These are phyloP conservation scores for Enteromius argenteus DNA, from an alignment of 2,797 vertebrate genomes.

Conservation along the genomic window DNA sequence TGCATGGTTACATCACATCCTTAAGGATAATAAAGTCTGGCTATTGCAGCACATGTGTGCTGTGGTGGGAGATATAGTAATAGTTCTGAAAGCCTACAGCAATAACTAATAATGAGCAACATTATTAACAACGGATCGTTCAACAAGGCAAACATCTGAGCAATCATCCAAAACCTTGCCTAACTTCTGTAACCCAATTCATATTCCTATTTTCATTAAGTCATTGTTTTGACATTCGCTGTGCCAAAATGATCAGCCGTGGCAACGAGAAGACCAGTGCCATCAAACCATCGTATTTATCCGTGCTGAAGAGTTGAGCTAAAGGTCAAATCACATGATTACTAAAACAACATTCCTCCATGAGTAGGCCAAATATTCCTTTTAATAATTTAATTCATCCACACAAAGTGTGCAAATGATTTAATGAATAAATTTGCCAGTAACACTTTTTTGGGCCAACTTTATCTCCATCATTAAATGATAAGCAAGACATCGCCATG, in stretches of 20 bases:
- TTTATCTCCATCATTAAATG: conserved; percentile 5
- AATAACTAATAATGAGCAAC: background rate
- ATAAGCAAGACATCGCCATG: background rate
- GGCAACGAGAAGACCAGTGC: background rate
- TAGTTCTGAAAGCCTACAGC: background rate
- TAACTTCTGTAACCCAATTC: background rate
- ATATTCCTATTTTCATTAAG: background rate
- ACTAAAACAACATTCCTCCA: background rate
- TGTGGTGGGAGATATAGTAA: background rate
- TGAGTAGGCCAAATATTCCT: background rate
- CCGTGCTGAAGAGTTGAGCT: background rate
- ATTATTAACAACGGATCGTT: background rate
- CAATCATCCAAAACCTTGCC: background rate
- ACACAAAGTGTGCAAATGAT: background rate
- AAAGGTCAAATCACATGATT: background rate
- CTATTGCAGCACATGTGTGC: background rate
- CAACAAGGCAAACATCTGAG: background rate
- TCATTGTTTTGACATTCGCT: background rate
- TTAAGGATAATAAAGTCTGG: background rate
- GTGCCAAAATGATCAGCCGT: background rate
- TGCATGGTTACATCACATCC: background rate
- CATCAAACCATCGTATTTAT: background rate
- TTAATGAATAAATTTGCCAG: background rate
- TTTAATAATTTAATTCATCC: background rate
- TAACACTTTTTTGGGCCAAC: background rate